A percentile compares a stretch with the other conserved stretches of the same genome.
These are phyloP conservation scores for Rhodophaea formosa DNA, from an alignment of 2,888 invertebrate species.

Conservation along the genomic window DNA sequence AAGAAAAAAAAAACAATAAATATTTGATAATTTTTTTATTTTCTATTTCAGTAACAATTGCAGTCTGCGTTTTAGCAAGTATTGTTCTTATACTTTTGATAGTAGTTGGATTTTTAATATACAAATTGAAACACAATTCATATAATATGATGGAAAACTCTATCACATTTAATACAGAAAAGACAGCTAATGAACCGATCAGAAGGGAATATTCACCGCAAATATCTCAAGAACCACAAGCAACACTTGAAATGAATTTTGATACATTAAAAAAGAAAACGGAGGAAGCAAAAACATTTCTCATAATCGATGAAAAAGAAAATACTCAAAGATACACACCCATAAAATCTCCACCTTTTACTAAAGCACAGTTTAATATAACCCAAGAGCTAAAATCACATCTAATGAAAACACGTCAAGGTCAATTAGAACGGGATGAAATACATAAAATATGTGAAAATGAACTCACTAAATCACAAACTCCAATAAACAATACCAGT, in stretches of 20 bases:
- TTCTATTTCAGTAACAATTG: slow-evolving; percentile 5
- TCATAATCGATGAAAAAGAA: background rate
- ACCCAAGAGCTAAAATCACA: slow-evolving; percentile 6
- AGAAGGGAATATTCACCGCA: background rate
- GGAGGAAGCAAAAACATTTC: background rate
- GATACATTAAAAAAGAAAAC: slow-evolving; percentile 8
- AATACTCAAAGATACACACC: background rate
- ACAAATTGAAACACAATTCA: background rate
- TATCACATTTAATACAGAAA: background rate
- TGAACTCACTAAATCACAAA: slow-evolving; percentile 13
- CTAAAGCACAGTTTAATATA: background rate
- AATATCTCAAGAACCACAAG: background rate
- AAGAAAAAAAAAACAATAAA: too few relatives aligned
- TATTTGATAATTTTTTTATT: background rate
- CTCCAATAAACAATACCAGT: background rate
- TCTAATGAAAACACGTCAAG: background rate
- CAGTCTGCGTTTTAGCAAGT: background rate
- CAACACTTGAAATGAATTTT: background rate
- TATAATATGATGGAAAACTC: background rate
- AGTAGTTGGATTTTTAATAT: background rate
- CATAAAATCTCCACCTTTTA: background rate
- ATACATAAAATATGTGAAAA: slow-evolving; percentile 15
- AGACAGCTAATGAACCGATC: background rate
- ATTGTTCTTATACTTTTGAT: background rate
- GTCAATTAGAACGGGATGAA: slow-evolving; percentile 3